Percentiles rank a stretch among this genome's conserved stretches.
These are phyloP conservation scores for Ptyas mucosa DNA, from an alignment of 2,113 vertebrate species.

Conservation along the genomic window DNA sequence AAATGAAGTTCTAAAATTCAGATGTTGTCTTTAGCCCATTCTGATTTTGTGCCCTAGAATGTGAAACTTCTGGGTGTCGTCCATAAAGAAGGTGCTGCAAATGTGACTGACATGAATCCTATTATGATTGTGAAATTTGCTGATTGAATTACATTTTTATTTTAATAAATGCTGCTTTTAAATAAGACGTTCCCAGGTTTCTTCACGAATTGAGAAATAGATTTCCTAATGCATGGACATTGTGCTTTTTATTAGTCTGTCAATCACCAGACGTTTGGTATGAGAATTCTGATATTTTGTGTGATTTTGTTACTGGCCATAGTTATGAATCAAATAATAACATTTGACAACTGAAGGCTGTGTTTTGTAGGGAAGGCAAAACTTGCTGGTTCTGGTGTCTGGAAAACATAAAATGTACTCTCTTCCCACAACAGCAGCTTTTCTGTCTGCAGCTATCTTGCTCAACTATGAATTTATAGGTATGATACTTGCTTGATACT, in stretches of 20 bases:
- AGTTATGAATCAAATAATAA: neutral
- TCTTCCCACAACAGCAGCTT: neutral
- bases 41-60: neutral
- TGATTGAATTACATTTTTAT: neutral
- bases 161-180: neutral
- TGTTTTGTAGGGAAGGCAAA: neutral
- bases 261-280: neutral
- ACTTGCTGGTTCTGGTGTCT: neutral
- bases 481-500: neutral
- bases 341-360: neutral
- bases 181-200: neutral
- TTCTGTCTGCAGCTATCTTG: neutral
- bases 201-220: neutral
- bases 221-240: neutral
- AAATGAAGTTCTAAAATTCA: neutral
- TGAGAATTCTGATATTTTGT: neutral
- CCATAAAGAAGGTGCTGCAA: neutral
- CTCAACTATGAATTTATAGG: neutral
- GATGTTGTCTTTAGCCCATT: neutral
- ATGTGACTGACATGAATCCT: neutral
- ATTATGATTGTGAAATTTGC: neutral
- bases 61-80: neutral
- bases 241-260: neutral
- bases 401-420: neutral
- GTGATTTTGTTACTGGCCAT: neutral